Evolutionary conservation across 2,113 vertebrate genomes (phyloP).

Genomic region (Osmerus eperlanus): DNA sequence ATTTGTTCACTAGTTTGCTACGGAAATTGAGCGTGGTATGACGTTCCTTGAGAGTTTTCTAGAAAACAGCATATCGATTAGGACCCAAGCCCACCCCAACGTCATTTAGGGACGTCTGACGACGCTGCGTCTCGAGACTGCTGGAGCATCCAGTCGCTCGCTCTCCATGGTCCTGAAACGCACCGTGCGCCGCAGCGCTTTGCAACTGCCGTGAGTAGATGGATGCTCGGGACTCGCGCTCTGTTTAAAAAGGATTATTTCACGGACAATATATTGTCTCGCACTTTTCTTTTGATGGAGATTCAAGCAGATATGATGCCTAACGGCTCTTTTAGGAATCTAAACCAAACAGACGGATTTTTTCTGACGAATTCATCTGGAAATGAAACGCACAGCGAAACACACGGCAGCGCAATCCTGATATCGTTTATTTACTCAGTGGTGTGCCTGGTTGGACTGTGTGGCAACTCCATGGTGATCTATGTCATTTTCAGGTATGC

Average conservation of each 20-base stretch:
- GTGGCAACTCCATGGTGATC: slow-evolving; percentile 89
- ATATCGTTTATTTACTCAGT: slow-evolving; percentile 90
- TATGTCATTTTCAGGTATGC: slow-evolving; percentile 90
- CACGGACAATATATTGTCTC: slow-evolving; percentile 4
- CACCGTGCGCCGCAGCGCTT: slow-evolving; percentile 25
- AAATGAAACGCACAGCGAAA: slow-evolving; percentile 77
- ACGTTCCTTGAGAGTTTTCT: slow-evolving; percentile 1
- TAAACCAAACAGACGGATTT: slow-evolving; percentile 57
- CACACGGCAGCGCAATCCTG: slow-evolving; percentile 83
- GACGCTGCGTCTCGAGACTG: slow-evolving; percentile 51
- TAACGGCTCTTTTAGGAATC: slow-evolving; percentile 49
- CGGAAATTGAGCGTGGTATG: slow-evolving; percentile 2
- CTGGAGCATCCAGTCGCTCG: slow-evolving; percentile 24
- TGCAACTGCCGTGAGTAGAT: slow-evolving; percentile 19
- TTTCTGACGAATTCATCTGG: slow-evolving; percentile 67
- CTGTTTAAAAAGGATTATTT: slow-evolving; percentile 16
- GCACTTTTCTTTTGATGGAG: slow-evolving; percentile 5
- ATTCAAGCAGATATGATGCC: slow-evolving; percentile 49
- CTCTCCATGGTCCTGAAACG: slow-evolving; percentile 46
- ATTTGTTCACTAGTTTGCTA: background rate
- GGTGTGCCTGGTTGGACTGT: slow-evolving; percentile 86
- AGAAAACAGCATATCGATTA: slow-evolving; percentile 2
- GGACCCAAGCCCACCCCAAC: slow-evolving; percentile 13
- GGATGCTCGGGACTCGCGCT: slow-evolving; percentile 22
- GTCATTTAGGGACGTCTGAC: slow-evolving; percentile 70